phyloP scores from a whole-genome alignment of 64 coral and sea anemone species.

The Exaiptasia diaphana region DNA sequence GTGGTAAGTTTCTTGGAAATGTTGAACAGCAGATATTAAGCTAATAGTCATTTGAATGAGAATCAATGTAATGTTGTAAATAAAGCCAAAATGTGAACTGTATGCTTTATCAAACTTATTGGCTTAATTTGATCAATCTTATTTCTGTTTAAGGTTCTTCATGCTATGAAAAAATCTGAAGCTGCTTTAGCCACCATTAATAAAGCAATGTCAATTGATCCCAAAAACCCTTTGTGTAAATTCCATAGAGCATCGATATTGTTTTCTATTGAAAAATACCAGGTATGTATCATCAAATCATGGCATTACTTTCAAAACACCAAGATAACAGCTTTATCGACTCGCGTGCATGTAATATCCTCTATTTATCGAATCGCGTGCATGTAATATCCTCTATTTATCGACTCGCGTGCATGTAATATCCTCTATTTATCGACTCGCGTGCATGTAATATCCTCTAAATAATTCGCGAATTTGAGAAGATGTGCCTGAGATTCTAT shows the following conservation, averaged over 20 bases:
- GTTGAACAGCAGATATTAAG: neutral
- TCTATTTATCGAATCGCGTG: too few species aligned
- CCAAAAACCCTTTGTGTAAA: constrained; percentile 92
- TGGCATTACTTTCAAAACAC: neutral
- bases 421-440: too few species aligned
- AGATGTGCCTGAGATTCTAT: too few species aligned
- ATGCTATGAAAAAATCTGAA: constrained; percentile 91
- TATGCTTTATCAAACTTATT: too few species aligned
- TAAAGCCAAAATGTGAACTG: neutral
- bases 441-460: too few species aligned
- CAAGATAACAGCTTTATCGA: neutral
- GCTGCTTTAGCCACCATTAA: constrained; percentile 77
- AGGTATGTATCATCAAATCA: constrained; percentile 30
- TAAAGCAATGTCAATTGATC: constrained; percentile 94
- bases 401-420: too few species aligned
- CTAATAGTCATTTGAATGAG: neutral
- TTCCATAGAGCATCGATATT: constrained; percentile 93
- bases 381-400: too few species aligned
- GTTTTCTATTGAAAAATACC: constrained; percentile 87
- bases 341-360: too few species aligned
- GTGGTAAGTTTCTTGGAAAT: constrained; percentile 67
- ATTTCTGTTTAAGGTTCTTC: constrained; percentile 53
- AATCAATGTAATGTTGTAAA: neutral
- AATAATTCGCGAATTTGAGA: too few species aligned
- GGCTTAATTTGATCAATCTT: too few species aligned